phyloP scores from a whole-genome alignment of 2,797 vertebrate genomes.

The Miichthys miiuy region DNA sequence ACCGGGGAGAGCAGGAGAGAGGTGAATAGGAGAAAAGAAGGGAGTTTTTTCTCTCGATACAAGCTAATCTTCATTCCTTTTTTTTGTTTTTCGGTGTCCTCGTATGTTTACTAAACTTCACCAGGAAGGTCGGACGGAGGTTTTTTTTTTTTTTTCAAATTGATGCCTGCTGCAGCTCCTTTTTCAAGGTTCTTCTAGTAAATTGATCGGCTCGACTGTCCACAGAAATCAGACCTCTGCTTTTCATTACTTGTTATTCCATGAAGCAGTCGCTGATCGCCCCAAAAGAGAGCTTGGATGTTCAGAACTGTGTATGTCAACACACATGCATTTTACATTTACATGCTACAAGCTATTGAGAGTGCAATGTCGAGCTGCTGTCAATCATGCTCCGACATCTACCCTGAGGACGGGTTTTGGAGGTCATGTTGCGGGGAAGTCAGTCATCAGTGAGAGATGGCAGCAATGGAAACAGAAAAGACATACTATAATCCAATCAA shows the following conservation, averaged over 20 bases:
- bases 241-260: constrained; percentile 52
- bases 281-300: constrained; percentile 1
- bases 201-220: constrained; percentile 45
- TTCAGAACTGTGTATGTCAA: background rate
- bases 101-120: constrained; percentile 56
- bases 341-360: constrained; percentile 15
- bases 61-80: constrained; percentile 55
- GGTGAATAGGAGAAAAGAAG: constrained; percentile 19
- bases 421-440: constrained; percentile 41
- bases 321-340: constrained; percentile 15
- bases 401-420: background rate
- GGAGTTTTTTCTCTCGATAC: constrained; percentile 19
- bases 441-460: background rate
- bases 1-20: constrained; percentile 33
- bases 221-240: constrained; percentile 23
- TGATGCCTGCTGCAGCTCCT: constrained; percentile 27
- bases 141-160: background rate
- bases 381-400: constrained; percentile 35
- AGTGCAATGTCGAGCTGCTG: constrained; percentile 30
- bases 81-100: constrained; percentile 15
- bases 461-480: constrained; percentile 20
- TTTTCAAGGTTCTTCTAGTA: constrained; percentile 50
- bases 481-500: constrained; percentile 36
- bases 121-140: constrained; percentile 28
- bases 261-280: background rate